A percentile compares a stretch with the other conserved stretches of the same genome.
Conservation (phyloP, 2,113 vertebrate genomes). For the Plecturocebus donacophilus region DNA sequence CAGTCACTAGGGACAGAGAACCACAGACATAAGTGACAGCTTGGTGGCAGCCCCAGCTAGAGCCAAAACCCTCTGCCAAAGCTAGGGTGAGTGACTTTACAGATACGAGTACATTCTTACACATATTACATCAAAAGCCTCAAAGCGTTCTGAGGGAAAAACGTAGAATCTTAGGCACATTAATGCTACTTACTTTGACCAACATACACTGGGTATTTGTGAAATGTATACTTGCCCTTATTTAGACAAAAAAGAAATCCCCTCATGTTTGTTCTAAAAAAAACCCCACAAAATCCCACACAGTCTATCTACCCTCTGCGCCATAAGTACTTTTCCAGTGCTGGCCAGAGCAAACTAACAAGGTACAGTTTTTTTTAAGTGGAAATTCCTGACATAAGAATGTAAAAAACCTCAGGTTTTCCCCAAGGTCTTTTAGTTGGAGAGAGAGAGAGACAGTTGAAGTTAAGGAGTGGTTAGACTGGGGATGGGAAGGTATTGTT, state of each 20-base stretch:
- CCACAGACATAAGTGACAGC: background rate
- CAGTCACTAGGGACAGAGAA: background rate
- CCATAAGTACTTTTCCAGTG: background rate
- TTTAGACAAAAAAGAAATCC: background rate
- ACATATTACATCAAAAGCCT: background rate
- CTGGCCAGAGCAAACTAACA: background rate
- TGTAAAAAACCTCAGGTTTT: background rate
- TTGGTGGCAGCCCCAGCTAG: too few relatives aligned
- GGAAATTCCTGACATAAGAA: constrained; percentile 15
- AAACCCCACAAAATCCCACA: background rate
- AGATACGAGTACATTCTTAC: background rate
- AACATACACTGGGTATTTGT: background rate
- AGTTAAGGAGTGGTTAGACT: background rate
- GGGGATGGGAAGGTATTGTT: rapidly evolving
- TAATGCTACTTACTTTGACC: background rate
- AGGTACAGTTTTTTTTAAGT: background rate
- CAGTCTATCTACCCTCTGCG: background rate
- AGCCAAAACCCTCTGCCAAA: background rate
- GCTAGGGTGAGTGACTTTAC: background rate
- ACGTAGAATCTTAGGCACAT: background rate
- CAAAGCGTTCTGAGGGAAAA: background rate
- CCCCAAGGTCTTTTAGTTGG: background rate
- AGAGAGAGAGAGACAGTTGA: background rate
- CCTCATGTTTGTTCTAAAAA: background rate
- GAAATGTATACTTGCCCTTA: background rate